A percentile compares a stretch with the other conserved stretches of the same genome.
phyloP scores from a whole-genome alignment of 2,797 vertebrate genomes.

The Ctenopoma kingsleyae region DNA sequence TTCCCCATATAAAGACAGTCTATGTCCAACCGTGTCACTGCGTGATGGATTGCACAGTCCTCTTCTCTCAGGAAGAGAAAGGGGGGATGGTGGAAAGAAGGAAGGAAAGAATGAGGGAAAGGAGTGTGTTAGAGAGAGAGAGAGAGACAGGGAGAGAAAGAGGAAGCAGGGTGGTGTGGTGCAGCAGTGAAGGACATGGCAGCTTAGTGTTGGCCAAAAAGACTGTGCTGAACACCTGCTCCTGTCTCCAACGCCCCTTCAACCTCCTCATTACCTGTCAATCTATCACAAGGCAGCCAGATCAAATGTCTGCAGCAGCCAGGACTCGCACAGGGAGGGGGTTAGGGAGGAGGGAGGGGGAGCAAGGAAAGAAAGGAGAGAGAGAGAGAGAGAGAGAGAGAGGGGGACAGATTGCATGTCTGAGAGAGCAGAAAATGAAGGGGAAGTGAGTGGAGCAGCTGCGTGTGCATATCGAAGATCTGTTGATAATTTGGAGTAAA shows the following conservation, averaged over 20 bases:
- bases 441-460: conserved; percentile 72
- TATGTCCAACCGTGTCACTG: conserved; percentile 78
- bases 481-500: conserved; percentile 64
- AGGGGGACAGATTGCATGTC: conserved; percentile 76
- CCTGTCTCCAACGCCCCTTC: conserved; percentile 81
- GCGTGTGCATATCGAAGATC: conserved; percentile 62
- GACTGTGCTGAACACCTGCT: conserved; percentile 85
- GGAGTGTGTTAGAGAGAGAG: conserved; percentile 20
- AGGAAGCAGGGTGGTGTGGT: conserved; percentile 67
- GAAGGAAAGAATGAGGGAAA: conserved; percentile 56
- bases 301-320: conserved; percentile 82
- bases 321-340: conserved; percentile 69
- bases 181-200: conserved; percentile 83
- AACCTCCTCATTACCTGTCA: conserved; percentile 85
- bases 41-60: conserved; percentile 78
- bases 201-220: conserved; percentile 83
- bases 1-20: conserved; percentile 82
- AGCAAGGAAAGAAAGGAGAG: conserved; percentile 43
- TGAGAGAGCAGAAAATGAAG: conserved; percentile 69
- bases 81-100: conserved; percentile 52
- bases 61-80: conserved; percentile 69
- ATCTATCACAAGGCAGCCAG: conserved; percentile 84
- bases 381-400: conserved; percentile 16
- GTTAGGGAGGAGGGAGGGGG: conserved; percentile 28
- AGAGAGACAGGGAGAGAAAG: conserved; percentile 55